Evolutionary conservation across 2,113 vertebrate genomes (phyloP).

Genomic region (Seriola rivoliana): DNA sequence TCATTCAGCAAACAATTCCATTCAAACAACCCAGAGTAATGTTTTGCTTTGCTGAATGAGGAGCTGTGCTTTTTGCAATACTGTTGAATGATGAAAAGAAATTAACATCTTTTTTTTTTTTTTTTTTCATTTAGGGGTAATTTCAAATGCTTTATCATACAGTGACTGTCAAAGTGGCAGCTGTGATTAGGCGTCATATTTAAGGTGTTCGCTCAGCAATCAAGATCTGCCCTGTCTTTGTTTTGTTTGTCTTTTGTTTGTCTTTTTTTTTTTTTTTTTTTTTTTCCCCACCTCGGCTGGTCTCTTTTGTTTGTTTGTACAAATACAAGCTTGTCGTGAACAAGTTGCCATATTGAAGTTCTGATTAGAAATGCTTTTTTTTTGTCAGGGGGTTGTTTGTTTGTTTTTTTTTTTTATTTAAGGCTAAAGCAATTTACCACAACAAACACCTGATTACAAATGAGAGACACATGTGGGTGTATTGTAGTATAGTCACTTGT

Average conservation of each 20-base stretch:
- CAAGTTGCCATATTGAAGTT: constrained; percentile 40
- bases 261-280: constrained; percentile 1
- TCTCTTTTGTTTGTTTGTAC: constrained; percentile 50
- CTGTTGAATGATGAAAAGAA: constrained; percentile 60
- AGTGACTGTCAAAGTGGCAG: constrained; percentile 53
- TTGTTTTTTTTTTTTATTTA: constrained; percentile 18
- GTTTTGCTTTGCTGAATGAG: constrained; percentile 39
- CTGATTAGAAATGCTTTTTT: constrained; percentile 43
- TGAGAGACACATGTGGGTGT: constrained; percentile 44
- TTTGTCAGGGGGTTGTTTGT: constrained; percentile 5
- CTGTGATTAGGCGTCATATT: constrained; percentile 66
- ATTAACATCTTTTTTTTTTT: constrained; percentile 45
- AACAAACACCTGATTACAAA: constrained; percentile 64
- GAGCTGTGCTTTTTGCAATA: constrained; percentile 31
- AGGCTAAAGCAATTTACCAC: constrained; percentile 56
- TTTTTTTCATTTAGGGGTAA: constrained; percentile 39
- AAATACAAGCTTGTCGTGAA: constrained; percentile 32
- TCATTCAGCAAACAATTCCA: background rate
- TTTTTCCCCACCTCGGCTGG: background rate
- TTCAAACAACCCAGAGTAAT: constrained; percentile 15
- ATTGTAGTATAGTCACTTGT: constrained; percentile 31
- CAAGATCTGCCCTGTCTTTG: constrained; percentile 59
- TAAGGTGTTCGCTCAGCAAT: constrained; percentile 68
- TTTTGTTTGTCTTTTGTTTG: constrained; percentile 5
- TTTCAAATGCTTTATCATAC: constrained; percentile 71